Percentiles rank a stretch among this genome's conserved stretches.
These are phyloP conservation scores for Drosophila littoralis DNA, from an alignment of 1,140 invertebrate species.

Conservation along the genomic window DNA sequence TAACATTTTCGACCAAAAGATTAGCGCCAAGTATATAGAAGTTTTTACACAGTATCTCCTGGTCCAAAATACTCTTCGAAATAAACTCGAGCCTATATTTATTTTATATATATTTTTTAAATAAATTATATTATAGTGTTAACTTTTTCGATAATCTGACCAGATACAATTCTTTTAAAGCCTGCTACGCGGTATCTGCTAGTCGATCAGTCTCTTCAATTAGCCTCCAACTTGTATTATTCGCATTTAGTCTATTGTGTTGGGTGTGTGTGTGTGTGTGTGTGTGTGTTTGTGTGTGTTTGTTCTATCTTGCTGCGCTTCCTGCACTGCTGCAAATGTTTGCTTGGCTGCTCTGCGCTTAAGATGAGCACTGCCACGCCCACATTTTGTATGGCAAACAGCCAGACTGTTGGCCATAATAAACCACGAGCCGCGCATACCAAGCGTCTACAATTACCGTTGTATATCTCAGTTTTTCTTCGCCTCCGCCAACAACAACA, in stretches of 20 bases:
- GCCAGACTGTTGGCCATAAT: slow-evolving; percentile 56
- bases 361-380: slow-evolving; percentile 69
- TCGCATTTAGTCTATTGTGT: slow-evolving; percentile 8
- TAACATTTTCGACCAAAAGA: too few relatives aligned
- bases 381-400: slow-evolving; percentile 26
- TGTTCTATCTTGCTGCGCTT: slow-evolving; percentile 57
- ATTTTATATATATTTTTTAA: too few relatives aligned
- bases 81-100: too few relatives aligned
- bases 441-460: slow-evolving; percentile 75
- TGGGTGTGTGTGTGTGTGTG: slow-evolving; percentile 37
- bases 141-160: too few relatives aligned
- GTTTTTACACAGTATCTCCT: background rate
- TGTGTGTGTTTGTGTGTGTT: slow-evolving; percentile 11
- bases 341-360: slow-evolving; percentile 67
- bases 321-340: slow-evolving; percentile 69
- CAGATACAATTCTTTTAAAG: too few relatives aligned
- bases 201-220: background rate
- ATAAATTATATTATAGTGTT: too few relatives aligned
- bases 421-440: slow-evolving; percentile 76
- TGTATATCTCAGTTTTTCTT: slow-evolving; percentile 36
- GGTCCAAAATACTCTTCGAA: too few relatives aligned
- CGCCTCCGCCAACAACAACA: slow-evolving; percentile 14
- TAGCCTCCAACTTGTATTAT: slow-evolving; percentile 1
- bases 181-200: background rate
- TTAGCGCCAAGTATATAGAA: too few relatives aligned